Evolutionary conservation across 2,888 invertebrate genomes (phyloP), one percentile per base, ranked within the genome.

Genomic region (Lasiommata megera): DNA sequence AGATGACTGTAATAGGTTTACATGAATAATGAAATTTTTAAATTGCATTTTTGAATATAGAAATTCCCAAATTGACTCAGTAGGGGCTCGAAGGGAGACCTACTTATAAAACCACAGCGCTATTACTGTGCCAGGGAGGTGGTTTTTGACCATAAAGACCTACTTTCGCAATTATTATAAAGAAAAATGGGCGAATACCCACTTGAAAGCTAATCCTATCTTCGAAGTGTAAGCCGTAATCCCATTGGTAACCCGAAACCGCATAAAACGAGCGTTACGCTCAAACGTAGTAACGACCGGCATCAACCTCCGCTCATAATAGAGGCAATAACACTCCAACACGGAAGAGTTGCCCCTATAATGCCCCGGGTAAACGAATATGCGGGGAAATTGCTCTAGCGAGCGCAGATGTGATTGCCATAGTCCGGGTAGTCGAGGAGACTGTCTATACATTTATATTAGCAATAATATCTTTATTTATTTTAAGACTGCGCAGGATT

Each of bases 301-400:
- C 83, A 82, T 85, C 84, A 83, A 79, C 80, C 77, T 75, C 75
- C 76, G 75, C 43, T 34, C 53, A 44, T 84, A 82, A 86, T 82
- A 83, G 81, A 75, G 79, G 86, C 84, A 85, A 85, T 88, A 85
- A 87, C 83, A 85, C 80, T 83, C 79, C 72, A 77, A 76, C 79
- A 74, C 84, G 84, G 86, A 82, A 85, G 82, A 82, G 81, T 77
- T 66, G 79, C 86, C 82, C 84, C 83, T 75, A 77, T 85, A 88
- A 87, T 84, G 77, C 82, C 77, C 76, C 74, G 76, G 78, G 84
- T 90, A 89, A 90, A 88, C 89, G 89, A 89, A 90, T 90, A 89
- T 88, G 80, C 75, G 82, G 76, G 85, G 82, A 88, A 88, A 88
- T 89, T 85, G 88, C 84, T 76, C 73, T 75, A 78, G 77, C 77